Base-by-base conservation (phyloP, 2,888 invertebrate species). In the Mactromeris polynyma region DNA sequence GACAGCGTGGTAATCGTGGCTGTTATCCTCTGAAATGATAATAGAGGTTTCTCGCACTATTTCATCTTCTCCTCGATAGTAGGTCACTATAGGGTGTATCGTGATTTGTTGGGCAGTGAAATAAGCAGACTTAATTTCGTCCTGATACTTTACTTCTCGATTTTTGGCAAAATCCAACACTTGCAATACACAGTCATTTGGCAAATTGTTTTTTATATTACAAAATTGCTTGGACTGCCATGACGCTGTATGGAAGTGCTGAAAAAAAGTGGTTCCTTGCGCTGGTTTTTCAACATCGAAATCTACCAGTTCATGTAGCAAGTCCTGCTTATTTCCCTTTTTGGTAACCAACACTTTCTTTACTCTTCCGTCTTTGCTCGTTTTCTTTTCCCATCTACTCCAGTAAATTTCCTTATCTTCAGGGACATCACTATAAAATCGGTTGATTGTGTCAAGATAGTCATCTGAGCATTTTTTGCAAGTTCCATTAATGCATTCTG, bases 101-200 rank as follows among this genome's bases (percentile, higher is more conserved):
- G 93, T 93, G 11, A 92, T 81, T 81, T 92, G 91, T 19, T 26
- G 38, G 19, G 78, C 73, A 19, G 80, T 83, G 82, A 46, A 93
- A 54, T 51, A 93, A 7, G 88, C 89, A 21, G 77, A 80, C 31
- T 91, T 89, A 14, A 87, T 87, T 85, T 92, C 91, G 73, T 89
- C 80, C 81, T 92, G 90, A 64, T 91, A 92, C 17, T 73, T 54
- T 3, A 88, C 51, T 64, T 86, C 73, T 7, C 92, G 36, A 58
- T 93, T 94, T 80, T 93, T 91, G 97, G 97, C 96, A 97, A 97
- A 98, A 98, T 98, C 94, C 98, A 97, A 79, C 21, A 92, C 89
- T 73, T 85, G 86, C 38, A 93, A 81, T 2, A 83, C 64, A 11
- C 26, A 54, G 17, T 36, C 81, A 51, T 19, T 89, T 33, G 90